Conservation (phyloP, 2,113 vertebrate species). For the Hyaena hyaena region DNA sequence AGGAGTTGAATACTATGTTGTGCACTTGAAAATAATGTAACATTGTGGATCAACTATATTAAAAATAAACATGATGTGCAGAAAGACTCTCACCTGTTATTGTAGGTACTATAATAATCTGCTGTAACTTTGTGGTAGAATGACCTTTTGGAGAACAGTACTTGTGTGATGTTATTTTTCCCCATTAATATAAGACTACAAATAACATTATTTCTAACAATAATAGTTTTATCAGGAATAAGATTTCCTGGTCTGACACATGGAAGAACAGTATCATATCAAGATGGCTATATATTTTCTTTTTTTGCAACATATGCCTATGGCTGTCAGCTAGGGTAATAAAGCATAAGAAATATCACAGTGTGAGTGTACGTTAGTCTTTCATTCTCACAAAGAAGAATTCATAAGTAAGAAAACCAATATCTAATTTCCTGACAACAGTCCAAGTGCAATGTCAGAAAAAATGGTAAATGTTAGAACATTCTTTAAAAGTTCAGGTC, state of each 20-base stretch:
- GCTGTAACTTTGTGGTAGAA: not conserved
- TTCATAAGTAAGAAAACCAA: not conserved
- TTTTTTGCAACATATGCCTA: not conserved
- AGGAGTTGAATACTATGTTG: not conserved
- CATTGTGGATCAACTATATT: not conserved
- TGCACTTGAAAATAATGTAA: not conserved
- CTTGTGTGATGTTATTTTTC: not conserved
- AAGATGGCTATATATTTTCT: not conserved
- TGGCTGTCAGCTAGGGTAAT: not conserved
- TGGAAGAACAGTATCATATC: not conserved
- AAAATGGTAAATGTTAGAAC: not conserved
- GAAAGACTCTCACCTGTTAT: not conserved
- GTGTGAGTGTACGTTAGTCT: not conserved
- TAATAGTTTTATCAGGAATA: not conserved
- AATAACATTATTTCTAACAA: not conserved
- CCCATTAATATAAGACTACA: not conserved
- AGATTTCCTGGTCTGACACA: not conserved
- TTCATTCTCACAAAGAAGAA: conserved; percentile 35
- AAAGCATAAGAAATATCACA: not conserved
- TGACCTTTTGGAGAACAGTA: not conserved
- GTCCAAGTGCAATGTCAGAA: not conserved
- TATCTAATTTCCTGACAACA: not conserved
- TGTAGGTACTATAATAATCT: not conserved
- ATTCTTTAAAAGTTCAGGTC: not conserved
- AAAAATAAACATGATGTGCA: not conserved